phyloP scores from a whole-genome alignment of 2,888 invertebrate species.

The Eumerus sabulonum region DNA sequence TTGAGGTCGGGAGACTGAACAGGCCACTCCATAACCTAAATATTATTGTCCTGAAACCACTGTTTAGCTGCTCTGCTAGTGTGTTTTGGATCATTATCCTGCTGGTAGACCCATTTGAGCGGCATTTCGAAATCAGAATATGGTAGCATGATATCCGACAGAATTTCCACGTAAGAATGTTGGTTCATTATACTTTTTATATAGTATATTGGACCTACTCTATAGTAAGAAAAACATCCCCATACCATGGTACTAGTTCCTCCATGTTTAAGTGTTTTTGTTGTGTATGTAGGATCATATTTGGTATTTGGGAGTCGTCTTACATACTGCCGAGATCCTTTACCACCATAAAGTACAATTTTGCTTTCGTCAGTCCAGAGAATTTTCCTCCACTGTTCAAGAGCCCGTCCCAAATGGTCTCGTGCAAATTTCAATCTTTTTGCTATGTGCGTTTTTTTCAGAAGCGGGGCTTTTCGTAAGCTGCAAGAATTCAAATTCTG shows the following conservation, averaged over 20 bases:
- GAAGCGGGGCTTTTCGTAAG: background rate
- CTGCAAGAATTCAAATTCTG: background rate
- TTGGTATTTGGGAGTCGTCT: conserved; percentile 10
- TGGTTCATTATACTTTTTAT: conserved; percentile 60
- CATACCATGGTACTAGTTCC: conserved; percentile 58
- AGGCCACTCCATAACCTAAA: conserved; percentile 54
- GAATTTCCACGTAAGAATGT: conserved; percentile 53
- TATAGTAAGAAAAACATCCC: conserved; percentile 36
- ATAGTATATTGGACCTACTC: conserved; percentile 53
- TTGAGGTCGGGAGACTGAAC: conserved; percentile 1
- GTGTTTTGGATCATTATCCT: conserved; percentile 59
- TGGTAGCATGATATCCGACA: conserved; percentile 60
- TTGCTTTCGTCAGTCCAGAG: background rate
- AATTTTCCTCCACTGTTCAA: background rate
- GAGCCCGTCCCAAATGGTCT: background rate
- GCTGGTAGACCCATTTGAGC: conserved; percentile 61
- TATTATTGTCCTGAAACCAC: conserved; percentile 50
- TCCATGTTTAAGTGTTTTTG: conserved; percentile 65
- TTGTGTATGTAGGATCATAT: conserved; percentile 44
- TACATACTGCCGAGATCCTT: background rate
- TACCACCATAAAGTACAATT: background rate
- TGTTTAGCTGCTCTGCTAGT: background rate
- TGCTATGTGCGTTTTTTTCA: background rate
- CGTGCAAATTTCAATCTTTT: conserved; percentile 1
- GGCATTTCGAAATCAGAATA: conserved; percentile 49